Conservation (phyloP, 2,888 invertebrate genomes). For the Schrankia costaestrigalis region DNA sequence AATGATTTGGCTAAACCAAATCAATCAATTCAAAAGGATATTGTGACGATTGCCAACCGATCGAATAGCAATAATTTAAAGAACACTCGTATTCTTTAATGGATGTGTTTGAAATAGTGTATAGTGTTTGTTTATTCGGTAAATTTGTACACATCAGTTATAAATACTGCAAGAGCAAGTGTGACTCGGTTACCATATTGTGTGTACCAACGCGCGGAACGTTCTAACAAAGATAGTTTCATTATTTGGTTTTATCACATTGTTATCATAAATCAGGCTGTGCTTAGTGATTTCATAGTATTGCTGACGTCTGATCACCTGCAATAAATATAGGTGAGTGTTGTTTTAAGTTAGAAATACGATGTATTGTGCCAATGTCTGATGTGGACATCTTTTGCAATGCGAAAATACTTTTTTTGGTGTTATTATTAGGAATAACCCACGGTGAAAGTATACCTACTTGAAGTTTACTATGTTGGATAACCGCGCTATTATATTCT, state of each 20-base stretch:
- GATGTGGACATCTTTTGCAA: slow-evolving; percentile 13
- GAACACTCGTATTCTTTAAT: slow-evolving; percentile 35
- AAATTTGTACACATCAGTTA: slow-evolving; percentile 34
- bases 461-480: slow-evolving; percentile 26
- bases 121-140: slow-evolving; percentile 37
- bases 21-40: background rate
- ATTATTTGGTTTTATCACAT: slow-evolving; percentile 52
- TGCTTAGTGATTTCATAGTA: slow-evolving; percentile 49
- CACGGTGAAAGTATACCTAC: slow-evolving; percentile 43
- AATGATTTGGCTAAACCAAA: slow-evolving; percentile 45
- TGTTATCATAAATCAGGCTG: slow-evolving; percentile 52
- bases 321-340: slow-evolving; percentile 53
- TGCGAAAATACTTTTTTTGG: too few species aligned
- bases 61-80: slow-evolving; percentile 40
- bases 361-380: slow-evolving; percentile 15
- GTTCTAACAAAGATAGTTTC: slow-evolving; percentile 46
- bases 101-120: slow-evolving; percentile 39
- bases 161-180: slow-evolving; percentile 41
- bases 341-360: slow-evolving; percentile 33
- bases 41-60: slow-evolving; percentile 52
- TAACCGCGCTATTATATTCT: slow-evolving; percentile 40
- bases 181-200: slow-evolving; percentile 52
- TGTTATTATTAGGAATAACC: too few species aligned
- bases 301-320: slow-evolving; percentile 44
- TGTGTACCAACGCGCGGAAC: slow-evolving; percentile 35